Evolutionary conservation across 2,113 vertebrate genomes (phyloP).

Genomic region (Myxocyprinus asiaticus): DNA sequence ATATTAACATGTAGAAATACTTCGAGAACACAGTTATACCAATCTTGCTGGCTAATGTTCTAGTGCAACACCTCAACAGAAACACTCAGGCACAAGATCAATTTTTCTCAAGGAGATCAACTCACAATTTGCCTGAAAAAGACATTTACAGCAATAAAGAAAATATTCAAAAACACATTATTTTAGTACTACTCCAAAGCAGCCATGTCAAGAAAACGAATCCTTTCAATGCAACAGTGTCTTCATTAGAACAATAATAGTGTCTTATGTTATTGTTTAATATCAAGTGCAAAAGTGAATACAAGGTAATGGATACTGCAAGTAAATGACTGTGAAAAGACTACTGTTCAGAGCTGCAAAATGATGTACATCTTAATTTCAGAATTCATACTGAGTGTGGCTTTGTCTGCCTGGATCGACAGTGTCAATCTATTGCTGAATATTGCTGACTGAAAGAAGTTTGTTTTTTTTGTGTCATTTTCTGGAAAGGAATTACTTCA

Average conservation of each 20-base stretch:
- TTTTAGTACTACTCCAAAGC: conserved; percentile 52
- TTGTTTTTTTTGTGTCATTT: background rate
- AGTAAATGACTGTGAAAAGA: conserved; percentile 22
- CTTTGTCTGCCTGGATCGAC: background rate
- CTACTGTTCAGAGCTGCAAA: conserved; percentile 5
- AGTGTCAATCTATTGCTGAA: conserved; percentile 32
- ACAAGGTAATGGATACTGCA: conserved; percentile 13
- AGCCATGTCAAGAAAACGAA: conserved; percentile 42
- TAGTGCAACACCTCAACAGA: conserved; percentile 58
- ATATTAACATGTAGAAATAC: conserved; percentile 61
- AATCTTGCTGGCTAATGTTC: conserved; percentile 50
- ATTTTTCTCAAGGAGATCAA: conserved; percentile 31
- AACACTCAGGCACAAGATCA: conserved; percentile 49
- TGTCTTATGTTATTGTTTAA: conserved; percentile 6
- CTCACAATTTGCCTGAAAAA: conserved; percentile 34
- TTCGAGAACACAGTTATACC: conserved; percentile 51
- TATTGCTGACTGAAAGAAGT: background rate
- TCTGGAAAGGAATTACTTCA: background rate
- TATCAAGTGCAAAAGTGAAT: conserved; percentile 25
- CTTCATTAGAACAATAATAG: conserved; percentile 20
- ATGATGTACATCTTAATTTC: background rate
- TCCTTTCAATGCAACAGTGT: background rate
- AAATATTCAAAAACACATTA: conserved; percentile 15
- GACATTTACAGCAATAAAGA: conserved; percentile 24
- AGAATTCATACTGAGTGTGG: background rate